Evolutionary conservation across 1,140 invertebrate species (phyloP), one percentile per base, ranked within the genome.

Genomic region (Brachionus rubens): DNA sequence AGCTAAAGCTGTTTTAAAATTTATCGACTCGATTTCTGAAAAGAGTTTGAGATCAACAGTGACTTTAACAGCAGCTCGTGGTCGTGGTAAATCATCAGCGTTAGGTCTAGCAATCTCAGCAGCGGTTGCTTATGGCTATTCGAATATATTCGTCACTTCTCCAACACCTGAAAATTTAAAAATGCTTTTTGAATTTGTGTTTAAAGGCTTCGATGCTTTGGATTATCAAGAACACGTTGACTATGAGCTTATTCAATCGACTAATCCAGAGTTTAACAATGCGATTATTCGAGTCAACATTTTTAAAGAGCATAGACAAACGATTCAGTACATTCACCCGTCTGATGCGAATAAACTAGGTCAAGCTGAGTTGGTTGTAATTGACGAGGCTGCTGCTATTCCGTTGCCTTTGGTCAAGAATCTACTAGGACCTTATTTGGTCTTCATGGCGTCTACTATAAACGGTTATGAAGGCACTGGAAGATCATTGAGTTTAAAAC

Each of bases 381-480:
- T 99, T 79, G 97, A 99, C 83, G 97, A 99, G 87, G 97, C 97
- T 9, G 97, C 96, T 2, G 97, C 96, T 19, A 99, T 99, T 79
- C 97, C 97, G 0, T 85, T 99, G 54, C 91, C 93, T 0, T 88
- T 93, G 79, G 95, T 99, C 0, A 93, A 93, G 80, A 88, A 90
- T 46, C 90, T 97, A 82, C 87, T 79, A 2, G 75, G 75, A 0
- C 21, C 43, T 0, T 92, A 94, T 0, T 97, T 97, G 82, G 86
- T 99, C 40, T 94, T 99, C 81, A 89, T 99, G 81, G 90, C 97
- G 0, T 99, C 96, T 0, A 99, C 97, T 0, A 93, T 98, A 33
- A 96, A 96, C 82, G 96, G 94, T 81, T 98, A 99, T 84, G 97
- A 99, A 88, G 97, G 97, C 67, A 99, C 97, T 0, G 96, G 96